A percentile compares a stretch with the other conserved stretches of the same genome.
Evolutionary conservation across 1,140 invertebrate genomes (phyloP).

Genomic region (Homalodisca vitripennis): DNA sequence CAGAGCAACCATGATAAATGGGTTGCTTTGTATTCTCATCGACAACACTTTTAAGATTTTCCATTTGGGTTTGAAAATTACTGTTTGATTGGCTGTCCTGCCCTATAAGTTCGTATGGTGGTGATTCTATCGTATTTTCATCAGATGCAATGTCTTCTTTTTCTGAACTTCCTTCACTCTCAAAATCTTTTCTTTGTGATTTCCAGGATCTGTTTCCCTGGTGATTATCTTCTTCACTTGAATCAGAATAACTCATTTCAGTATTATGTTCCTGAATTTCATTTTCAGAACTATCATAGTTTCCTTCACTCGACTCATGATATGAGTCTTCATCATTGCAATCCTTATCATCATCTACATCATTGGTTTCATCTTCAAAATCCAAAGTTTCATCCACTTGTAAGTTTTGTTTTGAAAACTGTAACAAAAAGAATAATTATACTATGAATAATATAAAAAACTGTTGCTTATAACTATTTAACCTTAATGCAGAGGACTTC

Average conservation of each 20-base stretch:
- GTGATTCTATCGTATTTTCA: not conserved
- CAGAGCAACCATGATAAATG: too few relatives aligned
- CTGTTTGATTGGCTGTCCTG: not conserved
- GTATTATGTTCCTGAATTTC: too few relatives aligned
- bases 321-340: not conserved
- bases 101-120: not conserved
- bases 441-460: too few relatives aligned
- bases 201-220: not conserved
- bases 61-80: too few relatives aligned
- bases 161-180: not conserved
- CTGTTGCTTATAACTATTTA: too few relatives aligned
- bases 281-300: not conserved
- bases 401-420: too few relatives aligned
- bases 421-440: too few relatives aligned
- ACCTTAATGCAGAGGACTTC: too few relatives aligned
- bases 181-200: not conserved
- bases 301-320: too few relatives aligned
- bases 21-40: too few relatives aligned
- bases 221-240: not conserved
- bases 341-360: not conserved
- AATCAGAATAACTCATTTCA: not conserved
- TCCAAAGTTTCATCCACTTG: not conserved
- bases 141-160: not conserved
- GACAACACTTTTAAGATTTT: too few relatives aligned
- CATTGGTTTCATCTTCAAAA: not conserved